Evolutionary conservation across 2,888 invertebrate species (phyloP).

Genomic region (Abrostola tripartita): DNA sequence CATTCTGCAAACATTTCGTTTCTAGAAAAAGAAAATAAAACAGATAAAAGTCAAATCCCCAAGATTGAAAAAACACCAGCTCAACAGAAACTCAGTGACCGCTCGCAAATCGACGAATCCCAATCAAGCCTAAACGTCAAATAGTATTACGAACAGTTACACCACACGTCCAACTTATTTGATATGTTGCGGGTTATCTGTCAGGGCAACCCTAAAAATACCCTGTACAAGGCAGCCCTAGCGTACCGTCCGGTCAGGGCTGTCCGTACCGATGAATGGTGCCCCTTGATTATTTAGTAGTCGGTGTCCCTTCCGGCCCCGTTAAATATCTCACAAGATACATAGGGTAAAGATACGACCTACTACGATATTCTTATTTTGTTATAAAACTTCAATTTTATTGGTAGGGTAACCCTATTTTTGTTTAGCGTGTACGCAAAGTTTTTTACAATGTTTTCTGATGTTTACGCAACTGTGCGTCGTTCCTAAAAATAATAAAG

Average conservation of each 20-base stretch:
- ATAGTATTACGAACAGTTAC: slow-evolving; percentile 24
- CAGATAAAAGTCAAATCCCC: neutral
- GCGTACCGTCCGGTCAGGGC: slow-evolving; percentile 16
- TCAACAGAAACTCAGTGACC: slow-evolving; percentile 5
- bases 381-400: slow-evolving; percentile 48
- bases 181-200: slow-evolving; percentile 15
- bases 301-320: slow-evolving; percentile 46
- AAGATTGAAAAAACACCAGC: slow-evolving; percentile 27
- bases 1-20: neutral
- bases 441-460: slow-evolving; percentile 24
- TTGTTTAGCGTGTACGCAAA: slow-evolving; percentile 16
- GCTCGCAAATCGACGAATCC: slow-evolving; percentile 30
- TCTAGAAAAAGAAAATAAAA: slow-evolving; percentile 5
- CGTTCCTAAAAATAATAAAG: slow-evolving; percentile 4
- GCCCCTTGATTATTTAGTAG: slow-evolving; percentile 49
- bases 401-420: slow-evolving; percentile 39
- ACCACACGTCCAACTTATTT: slow-evolving; percentile 37
- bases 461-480: slow-evolving; percentile 25
- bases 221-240: neutral
- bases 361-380: slow-evolving; percentile 50
- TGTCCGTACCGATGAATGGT: slow-evolving; percentile 25
- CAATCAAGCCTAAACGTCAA: slow-evolving; percentile 39
- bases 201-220: slow-evolving; percentile 21
- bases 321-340: slow-evolving; percentile 48
- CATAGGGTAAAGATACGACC: slow-evolving; percentile 26